These are phyloP conservation scores for Gobio occitaniae DNA, from an alignment of 2,797 vertebrate species.

Conservation along the genomic window DNA sequence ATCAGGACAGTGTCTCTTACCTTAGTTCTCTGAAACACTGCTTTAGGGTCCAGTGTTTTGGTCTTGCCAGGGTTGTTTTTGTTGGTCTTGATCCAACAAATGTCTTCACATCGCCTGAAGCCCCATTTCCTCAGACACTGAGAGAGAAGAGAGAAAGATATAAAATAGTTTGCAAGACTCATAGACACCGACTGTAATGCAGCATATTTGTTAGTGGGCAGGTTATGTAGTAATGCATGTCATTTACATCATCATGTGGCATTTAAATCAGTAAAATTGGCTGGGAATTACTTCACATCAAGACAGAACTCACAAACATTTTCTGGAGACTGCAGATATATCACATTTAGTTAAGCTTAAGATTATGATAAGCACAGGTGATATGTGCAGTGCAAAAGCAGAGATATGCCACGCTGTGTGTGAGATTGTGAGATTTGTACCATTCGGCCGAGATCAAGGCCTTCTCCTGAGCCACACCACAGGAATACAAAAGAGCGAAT, in stretches of 20 bases:
- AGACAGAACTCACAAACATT: neutral
- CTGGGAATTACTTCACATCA: neutral
- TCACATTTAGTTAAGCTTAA: neutral
- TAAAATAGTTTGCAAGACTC: neutral
- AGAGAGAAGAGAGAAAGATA: neutral
- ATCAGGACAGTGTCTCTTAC: constrained; percentile 69
- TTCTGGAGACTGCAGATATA: neutral
- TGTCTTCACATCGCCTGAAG: constrained; percentile 96
- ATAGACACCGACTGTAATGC: neutral
- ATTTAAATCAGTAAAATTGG: neutral
- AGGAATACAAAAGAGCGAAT: constrained; percentile 95
- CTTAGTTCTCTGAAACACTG: constrained; percentile 98
- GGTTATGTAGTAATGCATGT: neutral
- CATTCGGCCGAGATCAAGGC: constrained; percentile 95
- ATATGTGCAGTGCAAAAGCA: neutral
- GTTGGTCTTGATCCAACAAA: constrained; percentile 99
- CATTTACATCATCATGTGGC: neutral
- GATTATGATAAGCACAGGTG: neutral
- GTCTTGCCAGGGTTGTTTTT: constrained; percentile 99
- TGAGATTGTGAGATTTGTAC: constrained; percentile 70
- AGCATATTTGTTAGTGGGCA: neutral
- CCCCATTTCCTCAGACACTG: constrained; percentile 98
- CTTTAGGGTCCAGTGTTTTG: constrained; percentile 96
- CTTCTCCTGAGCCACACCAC: constrained; percentile 97
- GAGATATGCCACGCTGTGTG: neutral